Evolutionary conservation across 2,888 invertebrate species (phyloP).

Genomic region (Stenichneumon culpator): DNA sequence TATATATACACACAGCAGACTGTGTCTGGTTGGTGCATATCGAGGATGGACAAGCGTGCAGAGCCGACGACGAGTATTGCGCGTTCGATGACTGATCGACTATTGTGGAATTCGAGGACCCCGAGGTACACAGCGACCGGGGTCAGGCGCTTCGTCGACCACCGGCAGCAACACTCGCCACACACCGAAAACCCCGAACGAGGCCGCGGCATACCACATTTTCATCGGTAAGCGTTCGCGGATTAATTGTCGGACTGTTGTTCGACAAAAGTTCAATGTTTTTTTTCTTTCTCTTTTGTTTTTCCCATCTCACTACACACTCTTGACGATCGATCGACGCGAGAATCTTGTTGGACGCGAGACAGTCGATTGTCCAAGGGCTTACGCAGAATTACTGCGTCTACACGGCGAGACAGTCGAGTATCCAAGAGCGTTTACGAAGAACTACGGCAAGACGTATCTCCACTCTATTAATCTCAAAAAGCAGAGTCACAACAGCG

Average conservation of each 20-base stretch:
- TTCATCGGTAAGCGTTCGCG: constrained; percentile 16
- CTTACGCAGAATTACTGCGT: no score
- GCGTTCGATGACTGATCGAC: constrained; percentile 62
- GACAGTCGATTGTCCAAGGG: no score
- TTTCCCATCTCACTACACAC: neutral
- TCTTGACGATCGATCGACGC: neutral
- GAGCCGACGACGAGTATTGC: constrained; percentile 53
- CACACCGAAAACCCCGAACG: constrained; percentile 25
- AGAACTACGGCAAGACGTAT: neutral
- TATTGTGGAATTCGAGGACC: constrained; percentile 48
- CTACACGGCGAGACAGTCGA: neutral
- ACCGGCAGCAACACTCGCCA: constrained; percentile 1
- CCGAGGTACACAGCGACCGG: neutral
- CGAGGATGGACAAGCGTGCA: constrained; percentile 45
- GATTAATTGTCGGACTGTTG: neutral
- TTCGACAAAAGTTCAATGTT: neutral
- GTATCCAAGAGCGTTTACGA: no score
- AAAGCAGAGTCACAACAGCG: constrained; percentile 13
- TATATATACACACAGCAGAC: constrained; percentile 5
- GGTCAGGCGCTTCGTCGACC: constrained; percentile 24
- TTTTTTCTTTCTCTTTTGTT: neutral
- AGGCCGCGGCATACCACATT: constrained; percentile 6
- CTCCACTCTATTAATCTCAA: neutral
- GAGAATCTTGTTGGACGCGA: no score
- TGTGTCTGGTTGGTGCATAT: constrained; percentile 20